These are phyloP conservation scores for Shargacucullia verbasci DNA, from an alignment of 2,888 invertebrate species.

Conservation along the genomic window DNA sequence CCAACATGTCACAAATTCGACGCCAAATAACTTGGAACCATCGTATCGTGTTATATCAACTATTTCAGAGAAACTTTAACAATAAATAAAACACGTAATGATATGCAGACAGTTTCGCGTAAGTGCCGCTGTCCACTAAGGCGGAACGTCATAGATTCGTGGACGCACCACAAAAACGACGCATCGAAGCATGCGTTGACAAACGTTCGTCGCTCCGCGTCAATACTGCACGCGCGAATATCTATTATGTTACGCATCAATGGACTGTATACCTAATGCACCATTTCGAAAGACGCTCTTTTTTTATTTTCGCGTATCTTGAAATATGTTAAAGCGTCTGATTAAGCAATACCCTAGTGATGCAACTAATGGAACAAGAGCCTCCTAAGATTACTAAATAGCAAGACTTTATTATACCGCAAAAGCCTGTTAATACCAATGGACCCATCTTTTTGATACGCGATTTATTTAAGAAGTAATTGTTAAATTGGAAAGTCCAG, in stretches of 20 bases:
- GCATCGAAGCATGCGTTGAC: constrained; percentile 51
- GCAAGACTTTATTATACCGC: no score
- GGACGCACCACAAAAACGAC: constrained; percentile 43
- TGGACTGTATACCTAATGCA: constrained; percentile 31
- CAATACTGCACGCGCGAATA: constrained; percentile 46
- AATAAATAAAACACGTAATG: constrained; percentile 51
- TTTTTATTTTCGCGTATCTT: constrained; percentile 18
- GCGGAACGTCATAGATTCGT: constrained; percentile 51
- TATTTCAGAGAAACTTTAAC: constrained; percentile 50
- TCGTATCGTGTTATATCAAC: constrained; percentile 19
- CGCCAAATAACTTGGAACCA: no score
- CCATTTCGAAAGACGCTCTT: constrained; percentile 40
- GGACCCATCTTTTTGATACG: constrained; percentile 8
- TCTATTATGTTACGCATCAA: constrained; percentile 37
- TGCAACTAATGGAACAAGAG: no score
- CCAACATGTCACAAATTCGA: constrained; percentile 3
- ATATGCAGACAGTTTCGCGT: constrained; percentile 57
- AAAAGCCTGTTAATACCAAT: constrained; percentile 7
- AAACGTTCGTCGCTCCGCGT: constrained; percentile 47
- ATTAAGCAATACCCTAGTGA: no score
- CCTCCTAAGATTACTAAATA: no score
- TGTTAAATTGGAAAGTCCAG: no score
- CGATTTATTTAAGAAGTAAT: no score
- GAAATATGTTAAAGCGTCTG: constrained; percentile 1
- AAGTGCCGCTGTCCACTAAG: constrained; percentile 44